Evolutionary conservation across 1,140 invertebrate genomes (phyloP), one percentile per base, ranked within the genome.

Genomic region (Drosophila prosaltans): DNA sequence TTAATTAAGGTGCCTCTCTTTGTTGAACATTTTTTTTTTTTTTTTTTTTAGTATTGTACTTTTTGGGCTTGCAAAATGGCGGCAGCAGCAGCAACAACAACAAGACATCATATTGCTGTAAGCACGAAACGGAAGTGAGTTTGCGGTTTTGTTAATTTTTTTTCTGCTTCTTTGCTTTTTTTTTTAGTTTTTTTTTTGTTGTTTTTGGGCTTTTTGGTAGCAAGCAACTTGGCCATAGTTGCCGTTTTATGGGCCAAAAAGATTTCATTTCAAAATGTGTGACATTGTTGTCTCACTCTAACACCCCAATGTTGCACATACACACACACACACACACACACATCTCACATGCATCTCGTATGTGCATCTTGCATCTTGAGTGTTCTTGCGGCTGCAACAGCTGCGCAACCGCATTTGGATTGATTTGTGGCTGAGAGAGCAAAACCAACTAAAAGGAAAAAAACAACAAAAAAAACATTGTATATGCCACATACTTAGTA

Each of bases 371-470:
- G 36, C 7, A 39, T 24, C 39, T 51, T 43, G 63, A 45, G n/a
- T 45, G 65, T 41, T 69, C 67, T 67, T 28, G 62, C 66, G 40
- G 61, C 65, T 69, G 75, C 80, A 88, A 88, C 83, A 88, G 83
- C 83, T 88, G 83, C 80, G 73, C 72, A 91, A 91, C 90, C 90
- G 82, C 90, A 91, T 91, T 91, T 81, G 80, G 90, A 91, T 91
- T 91, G 90, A 91, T 91, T 91, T 91, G 90, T 81, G 89, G 90
- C 84, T 84, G 62, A 73, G 63, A 72, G 62, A 60, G 62, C 68
- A 45, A 57, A 69, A 60, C 30, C 28, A 30, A 30, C 28, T 30
- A 30, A 43, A 58, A 16, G 57, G 45, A 69, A 55, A 63, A 72
- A 72, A 55, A 26, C n/a, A 54, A 36, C 2, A 36, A 36, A 36